phyloP scores from a whole-genome alignment of 64 coral and sea anemone species.

The Montipora capricornis region DNA sequence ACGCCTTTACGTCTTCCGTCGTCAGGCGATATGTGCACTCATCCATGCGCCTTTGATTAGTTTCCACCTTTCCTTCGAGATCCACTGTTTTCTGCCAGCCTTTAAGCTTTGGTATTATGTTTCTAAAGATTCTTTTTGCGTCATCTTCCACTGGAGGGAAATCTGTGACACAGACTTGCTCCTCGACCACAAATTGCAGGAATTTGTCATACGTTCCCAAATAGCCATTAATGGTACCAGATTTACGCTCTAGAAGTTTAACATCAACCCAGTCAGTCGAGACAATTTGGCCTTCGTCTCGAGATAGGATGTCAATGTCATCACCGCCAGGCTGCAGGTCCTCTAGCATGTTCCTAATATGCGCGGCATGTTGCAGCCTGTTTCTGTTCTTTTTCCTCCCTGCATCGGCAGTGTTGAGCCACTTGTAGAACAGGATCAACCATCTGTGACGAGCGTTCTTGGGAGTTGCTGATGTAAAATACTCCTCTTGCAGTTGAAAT shows the following conservation, averaged over 20 bases:
- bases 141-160: neutral
- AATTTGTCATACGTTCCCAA: neutral
- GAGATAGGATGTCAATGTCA: neutral
- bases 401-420: neutral
- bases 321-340: neutral
- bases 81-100: neutral
- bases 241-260: neutral
- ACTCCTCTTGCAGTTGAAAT: neutral
- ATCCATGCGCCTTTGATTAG: neutral
- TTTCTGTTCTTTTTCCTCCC: neutral
- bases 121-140: neutral
- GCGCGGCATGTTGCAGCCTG: neutral
- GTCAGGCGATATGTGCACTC: neutral
- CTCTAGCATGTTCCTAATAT: neutral
- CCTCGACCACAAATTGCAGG: neutral
- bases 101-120: neutral
- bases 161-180: neutral
- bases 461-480: neutral
- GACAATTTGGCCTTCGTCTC: neutral
- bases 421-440: neutral
- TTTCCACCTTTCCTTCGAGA: neutral
- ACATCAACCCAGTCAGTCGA: neutral
- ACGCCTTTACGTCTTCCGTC: neutral
- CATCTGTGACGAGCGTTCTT: neutral
- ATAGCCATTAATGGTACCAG: neutral